phyloP scores from a whole-genome alignment of 2,888 invertebrate genomes.

The Bimastos eiseni region DNA sequence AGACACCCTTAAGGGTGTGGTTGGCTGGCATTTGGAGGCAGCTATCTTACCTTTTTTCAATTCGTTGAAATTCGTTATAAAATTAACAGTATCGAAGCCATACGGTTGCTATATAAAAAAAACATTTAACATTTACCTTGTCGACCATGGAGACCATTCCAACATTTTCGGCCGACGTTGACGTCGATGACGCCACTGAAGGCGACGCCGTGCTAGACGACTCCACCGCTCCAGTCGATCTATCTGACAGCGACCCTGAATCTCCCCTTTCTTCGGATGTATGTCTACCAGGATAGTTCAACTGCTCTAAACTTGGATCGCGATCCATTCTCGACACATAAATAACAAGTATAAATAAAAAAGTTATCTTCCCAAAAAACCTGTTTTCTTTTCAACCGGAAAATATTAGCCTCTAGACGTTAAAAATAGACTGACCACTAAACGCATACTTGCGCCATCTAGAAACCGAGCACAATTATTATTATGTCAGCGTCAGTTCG shows the following conservation, averaged over 20 bases:
- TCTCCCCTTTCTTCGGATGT: neutral
- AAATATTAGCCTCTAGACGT: neutral
- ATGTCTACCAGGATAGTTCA: neutral
- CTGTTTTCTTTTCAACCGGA: neutral
- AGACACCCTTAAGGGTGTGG: neutral
- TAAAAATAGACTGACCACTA: neutral
- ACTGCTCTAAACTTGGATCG: neutral
- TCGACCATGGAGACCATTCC: conserved; percentile 34
- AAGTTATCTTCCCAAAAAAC: neutral
- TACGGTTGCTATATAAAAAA: no score
- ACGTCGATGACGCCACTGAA: conserved; percentile 51
- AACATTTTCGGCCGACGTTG: conserved; percentile 59
- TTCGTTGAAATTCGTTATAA: no score
- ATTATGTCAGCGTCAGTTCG: neutral
- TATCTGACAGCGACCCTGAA: neutral
- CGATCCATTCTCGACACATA: conserved; percentile 9
- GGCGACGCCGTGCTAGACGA: conserved; percentile 28
- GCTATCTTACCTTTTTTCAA: neutral
- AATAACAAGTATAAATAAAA: neutral
- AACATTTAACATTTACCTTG: neutral
- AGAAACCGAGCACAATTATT: neutral
- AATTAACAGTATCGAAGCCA: no score
- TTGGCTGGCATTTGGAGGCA: neutral
- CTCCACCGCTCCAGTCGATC: neutral
- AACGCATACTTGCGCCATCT: neutral